Evolutionary conservation across 2,113 vertebrate species (phyloP).

Genomic region (Mohoua ochrocephala): DNA sequence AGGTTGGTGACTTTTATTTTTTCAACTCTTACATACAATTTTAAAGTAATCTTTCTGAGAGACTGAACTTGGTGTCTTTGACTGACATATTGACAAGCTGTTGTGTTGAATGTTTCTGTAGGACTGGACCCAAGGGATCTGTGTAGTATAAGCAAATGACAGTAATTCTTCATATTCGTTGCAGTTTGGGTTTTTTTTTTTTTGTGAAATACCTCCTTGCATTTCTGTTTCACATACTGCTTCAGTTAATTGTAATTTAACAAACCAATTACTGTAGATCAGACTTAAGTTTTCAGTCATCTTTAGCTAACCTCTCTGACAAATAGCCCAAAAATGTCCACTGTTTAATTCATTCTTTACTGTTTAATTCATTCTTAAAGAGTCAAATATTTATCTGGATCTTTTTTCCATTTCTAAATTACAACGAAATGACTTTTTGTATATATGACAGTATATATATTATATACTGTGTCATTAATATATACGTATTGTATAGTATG

Average conservation of each 20-base stretch:
- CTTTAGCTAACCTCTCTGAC: background rate
- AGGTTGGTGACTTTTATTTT: conserved; percentile 12
- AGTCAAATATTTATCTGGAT: background rate
- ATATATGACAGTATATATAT: background rate
- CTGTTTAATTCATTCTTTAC: background rate
- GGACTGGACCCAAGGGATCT: background rate
- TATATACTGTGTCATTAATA: background rate
- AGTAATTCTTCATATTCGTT: background rate
- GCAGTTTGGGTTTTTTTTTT: rapidly evolving
- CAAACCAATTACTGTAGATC: background rate
- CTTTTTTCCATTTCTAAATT: background rate
- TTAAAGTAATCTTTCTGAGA: background rate
- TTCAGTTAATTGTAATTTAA: background rate
- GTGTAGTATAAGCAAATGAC: background rate
- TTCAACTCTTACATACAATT: background rate
- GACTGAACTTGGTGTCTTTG: background rate
- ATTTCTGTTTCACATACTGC: background rate
- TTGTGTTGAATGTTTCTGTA: background rate
- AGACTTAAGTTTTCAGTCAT: background rate
- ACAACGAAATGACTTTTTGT: background rate
- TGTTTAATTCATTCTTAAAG: background rate
- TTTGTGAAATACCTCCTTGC: background rate
- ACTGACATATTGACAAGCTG: background rate
- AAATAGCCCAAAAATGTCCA: background rate
- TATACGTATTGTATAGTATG: background rate